Evolutionary conservation across 2,113 vertebrate species (phyloP), one percentile per base, ranked within the genome.

Genomic region (Microcebus murinus): DNA sequence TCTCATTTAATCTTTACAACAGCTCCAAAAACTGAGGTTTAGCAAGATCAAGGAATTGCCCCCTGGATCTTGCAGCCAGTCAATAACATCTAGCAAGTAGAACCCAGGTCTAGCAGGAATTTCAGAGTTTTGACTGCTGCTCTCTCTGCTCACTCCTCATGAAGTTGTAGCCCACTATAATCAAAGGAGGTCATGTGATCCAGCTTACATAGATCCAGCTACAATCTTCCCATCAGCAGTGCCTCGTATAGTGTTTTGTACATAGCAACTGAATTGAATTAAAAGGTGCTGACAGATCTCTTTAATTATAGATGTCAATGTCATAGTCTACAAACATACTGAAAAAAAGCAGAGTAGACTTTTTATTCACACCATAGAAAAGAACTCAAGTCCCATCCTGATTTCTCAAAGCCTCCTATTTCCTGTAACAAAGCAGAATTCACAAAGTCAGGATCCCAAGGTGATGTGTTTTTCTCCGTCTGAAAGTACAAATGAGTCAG

Each of bases 1-100:
- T 55, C 71, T 89, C 65, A 63, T 74, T 73, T 39, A 27, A 87
- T 90, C 61, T 95, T 89, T 79, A 71, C n/a, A 87, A 57, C 25
- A 83, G 61, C 21, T 67, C 71, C 79, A 90, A 80, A 87, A 18
- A 27, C 68, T 61, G 13, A 95, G 74, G 55, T 48, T 68, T 67
- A 81, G n/a, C 79, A 18, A 94, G 20, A 71, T 70, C 25, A 63
- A 88, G 59, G 39, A 84, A 88, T 42, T 70, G 48, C 8, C 59
- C 52, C 57, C n/a, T 17, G 10, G 21, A 7, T 29, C 31, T 55
- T 15, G 21, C 25, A 4, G 4, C 45, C 55, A 12, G 17, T n/a
- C n/a, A 71, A 80, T 23, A 77, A 55, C 15, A 34, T 57, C 20
- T 8, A 73, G 45, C 59, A 34, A 90, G 84, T 3, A 17, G 29